Conservation (phyloP, 2,797 vertebrate genomes). For the Amniataba percoides region DNA sequence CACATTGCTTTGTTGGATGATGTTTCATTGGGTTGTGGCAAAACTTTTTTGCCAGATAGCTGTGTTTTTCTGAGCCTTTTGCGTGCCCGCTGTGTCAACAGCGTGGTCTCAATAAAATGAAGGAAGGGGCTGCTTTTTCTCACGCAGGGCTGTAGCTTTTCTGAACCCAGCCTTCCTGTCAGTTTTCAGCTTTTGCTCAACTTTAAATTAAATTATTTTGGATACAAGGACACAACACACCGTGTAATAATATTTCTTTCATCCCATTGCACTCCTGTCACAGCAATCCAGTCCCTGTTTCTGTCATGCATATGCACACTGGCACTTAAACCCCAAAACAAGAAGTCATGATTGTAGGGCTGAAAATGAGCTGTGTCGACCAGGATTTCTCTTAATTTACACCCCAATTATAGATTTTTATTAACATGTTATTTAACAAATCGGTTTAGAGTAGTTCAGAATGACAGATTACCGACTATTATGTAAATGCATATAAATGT, state of each 20-base stretch:
- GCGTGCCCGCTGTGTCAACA: not conserved
- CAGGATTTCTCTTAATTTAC: not conserved
- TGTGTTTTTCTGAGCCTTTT: not conserved
- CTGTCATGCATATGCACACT: not conserved
- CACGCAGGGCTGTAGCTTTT: not conserved
- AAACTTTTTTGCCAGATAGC: not conserved
- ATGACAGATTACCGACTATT: conserved; percentile 1
- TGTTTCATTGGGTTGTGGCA: not conserved
- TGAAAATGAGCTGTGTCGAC: not conserved
- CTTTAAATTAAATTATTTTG: conserved; percentile 23
- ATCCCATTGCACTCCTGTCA: not conserved
- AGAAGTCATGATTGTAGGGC: not conserved
- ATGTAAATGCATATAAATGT: not conserved
- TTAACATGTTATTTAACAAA: not conserved
- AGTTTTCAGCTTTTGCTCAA: conserved; percentile 12
- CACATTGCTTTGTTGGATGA: not conserved
- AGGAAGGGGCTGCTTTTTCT: not conserved
- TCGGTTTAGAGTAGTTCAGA: conserved; percentile 1
- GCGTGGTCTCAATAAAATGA: not conserved
- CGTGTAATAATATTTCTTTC: not conserved
- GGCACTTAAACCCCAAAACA: not conserved
- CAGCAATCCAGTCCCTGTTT: not conserved
- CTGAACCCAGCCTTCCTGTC: not conserved
- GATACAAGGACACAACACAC: not conserved
- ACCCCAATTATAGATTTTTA: not conserved